Evolutionary conservation across 2,888 invertebrate species (phyloP).

Genomic region (Hirtodrosophila confusa): DNA sequence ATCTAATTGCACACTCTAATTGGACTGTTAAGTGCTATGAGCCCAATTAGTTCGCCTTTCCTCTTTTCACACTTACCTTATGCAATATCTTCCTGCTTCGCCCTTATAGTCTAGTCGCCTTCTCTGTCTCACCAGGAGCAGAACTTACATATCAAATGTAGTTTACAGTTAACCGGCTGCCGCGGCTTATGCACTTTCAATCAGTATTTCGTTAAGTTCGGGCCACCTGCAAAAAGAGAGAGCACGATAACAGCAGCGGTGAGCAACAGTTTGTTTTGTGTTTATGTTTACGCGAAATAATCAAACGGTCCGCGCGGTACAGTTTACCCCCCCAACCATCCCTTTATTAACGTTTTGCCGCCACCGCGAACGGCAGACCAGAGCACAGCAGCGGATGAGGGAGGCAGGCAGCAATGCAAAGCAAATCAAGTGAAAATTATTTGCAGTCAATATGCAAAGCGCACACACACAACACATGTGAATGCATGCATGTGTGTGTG

Average conservation of each 20-base stretch:
- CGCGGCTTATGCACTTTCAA: constrained; percentile 44
- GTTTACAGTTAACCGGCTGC: constrained; percentile 49
- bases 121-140: constrained; percentile 47
- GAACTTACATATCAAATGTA: constrained; percentile 29
- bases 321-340: constrained; percentile 52
- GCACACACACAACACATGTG: constrained; percentile 26
- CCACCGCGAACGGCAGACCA: constrained; percentile 5
- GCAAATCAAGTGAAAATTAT: constrained; percentile 75
- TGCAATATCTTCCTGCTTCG: constrained; percentile 19
- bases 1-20: neutral
- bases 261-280: constrained; percentile 76
- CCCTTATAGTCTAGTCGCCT: constrained; percentile 14
- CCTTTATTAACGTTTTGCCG: constrained; percentile 34
- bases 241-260: constrained; percentile 52
- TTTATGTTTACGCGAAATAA: constrained; percentile 78
- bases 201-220: constrained; percentile 47
- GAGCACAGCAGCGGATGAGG: constrained; percentile 20
- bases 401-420: constrained; percentile 30
- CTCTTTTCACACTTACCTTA: constrained; percentile 32
- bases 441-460: constrained; percentile 75
- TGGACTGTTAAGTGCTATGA: neutral
- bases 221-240: constrained; percentile 66
- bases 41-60: too few species aligned
- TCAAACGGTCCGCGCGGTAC: constrained; percentile 75
- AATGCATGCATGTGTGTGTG: constrained; percentile 1